Percentiles rank a stretch among this genome's conserved stretches.
Evolutionary conservation across 2,888 invertebrate species (phyloP).

Genomic region (Chalcosyrphus nemorum): DNA sequence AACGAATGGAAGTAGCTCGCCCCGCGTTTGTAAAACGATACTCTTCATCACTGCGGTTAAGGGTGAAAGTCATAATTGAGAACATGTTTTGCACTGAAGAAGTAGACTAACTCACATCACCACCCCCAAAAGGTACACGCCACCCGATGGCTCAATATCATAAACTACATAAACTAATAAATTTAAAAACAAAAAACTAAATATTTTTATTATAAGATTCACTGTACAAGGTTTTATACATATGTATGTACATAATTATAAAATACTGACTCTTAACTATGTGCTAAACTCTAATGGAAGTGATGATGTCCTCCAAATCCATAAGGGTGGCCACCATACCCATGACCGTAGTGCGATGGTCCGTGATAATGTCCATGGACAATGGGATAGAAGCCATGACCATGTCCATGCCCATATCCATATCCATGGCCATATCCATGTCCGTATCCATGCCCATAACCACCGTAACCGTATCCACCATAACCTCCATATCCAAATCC

Average conservation of each 20-base stretch:
- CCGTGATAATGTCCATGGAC: conserved; percentile 25
- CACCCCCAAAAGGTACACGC: no score
- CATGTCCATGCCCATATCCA: conserved; percentile 41
- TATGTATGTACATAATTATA: no score
- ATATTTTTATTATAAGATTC: conserved; percentile 4
- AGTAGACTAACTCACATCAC: no score
- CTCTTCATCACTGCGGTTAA: no score
- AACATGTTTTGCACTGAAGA: no score
- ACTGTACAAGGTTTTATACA: conserved; percentile 27
- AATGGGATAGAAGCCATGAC: conserved; percentile 35
- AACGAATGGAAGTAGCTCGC: no score
- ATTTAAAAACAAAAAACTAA: no score
- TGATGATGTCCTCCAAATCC: conserved; percentile 57
- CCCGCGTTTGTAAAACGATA: no score
- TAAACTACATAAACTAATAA: no score
- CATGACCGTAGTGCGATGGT: conserved; percentile 30
- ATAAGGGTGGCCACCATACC: conserved; percentile 44
- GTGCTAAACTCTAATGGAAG: conserved; percentile 42
- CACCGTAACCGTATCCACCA: conserved; percentile 8
- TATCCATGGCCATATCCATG: conserved; percentile 34
- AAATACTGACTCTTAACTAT: conserved; percentile 12
- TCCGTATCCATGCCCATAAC: conserved; percentile 25
- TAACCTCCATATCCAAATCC: conserved; percentile 48
- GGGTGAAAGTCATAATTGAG: no score
- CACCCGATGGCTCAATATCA: no score